Base-by-base conservation (phyloP, 2,797 vertebrate species). In the Chromobotia macracanthus region DNA sequence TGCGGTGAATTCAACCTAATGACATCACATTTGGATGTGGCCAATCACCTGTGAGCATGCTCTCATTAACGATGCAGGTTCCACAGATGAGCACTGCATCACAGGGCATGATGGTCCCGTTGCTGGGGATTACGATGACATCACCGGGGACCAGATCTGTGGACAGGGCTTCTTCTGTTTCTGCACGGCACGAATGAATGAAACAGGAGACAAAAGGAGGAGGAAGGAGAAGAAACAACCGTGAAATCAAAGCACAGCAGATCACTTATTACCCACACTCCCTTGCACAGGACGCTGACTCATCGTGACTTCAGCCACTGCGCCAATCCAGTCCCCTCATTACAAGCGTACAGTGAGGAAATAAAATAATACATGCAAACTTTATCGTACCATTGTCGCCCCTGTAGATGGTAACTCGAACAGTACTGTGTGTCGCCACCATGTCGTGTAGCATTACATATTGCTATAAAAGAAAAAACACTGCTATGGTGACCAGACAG, bases 11-110 rank as follows among this genome's bases (percentile, higher is more conserved):
- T 11, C 5, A 50, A 16, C 2, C 21, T 46, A 18, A 1, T 64
- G 35, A 77, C 12, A 6, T 74, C 38, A 58, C 56, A 18, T 7
- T 13, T 66, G 18, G 3, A 21, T 2, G 13, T 23, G 21, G 2
- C 2, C 44, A 21, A 19, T 91, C 87, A 99, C 98, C 98, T 95
- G 97, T 99, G 86, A 99, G 91, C 97, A 99, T 98, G 93, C 97
- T 99, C 91, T 99, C 98, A 82, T 99, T 99, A 82, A 99, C 98
- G 69, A 99, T 99, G 89, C 97, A 99, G 86, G 97, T 99, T 80
- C 98, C 98, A 75, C 94, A 98, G 83, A 98, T 89, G 82, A 99
- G 92, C 60, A 97, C 96, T 0, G 97, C 96, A 51, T 99, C 98
- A 86, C 98, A 99, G 11, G 98, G 95, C 98, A 99, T 98, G 89